These are phyloP conservation scores for Vireo griseus DNA, from an alignment of 2,797 vertebrate genomes.

Conservation along the genomic window DNA sequence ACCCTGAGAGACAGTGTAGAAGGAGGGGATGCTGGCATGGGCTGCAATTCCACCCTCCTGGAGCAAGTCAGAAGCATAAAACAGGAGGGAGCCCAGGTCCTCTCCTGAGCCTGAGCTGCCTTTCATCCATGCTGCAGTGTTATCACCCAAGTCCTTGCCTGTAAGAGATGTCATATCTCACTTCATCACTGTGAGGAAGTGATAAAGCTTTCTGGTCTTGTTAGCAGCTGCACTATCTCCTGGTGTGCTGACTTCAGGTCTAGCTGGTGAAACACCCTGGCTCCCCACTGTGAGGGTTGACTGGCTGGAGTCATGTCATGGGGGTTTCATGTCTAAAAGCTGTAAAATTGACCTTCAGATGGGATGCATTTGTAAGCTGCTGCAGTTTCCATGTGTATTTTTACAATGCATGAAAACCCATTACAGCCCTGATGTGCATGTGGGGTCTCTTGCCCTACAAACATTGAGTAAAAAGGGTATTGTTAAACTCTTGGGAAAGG, in stretches of 20 bases:
- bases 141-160: not conserved
- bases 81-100: not conserved
- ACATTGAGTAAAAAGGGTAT: not conserved
- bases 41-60: not conserved
- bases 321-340: not conserved
- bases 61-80: not conserved
- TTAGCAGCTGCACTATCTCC: not conserved
- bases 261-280: not conserved
- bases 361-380: not conserved
- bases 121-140: not conserved
- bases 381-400: not conserved
- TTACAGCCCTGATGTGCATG: not conserved
- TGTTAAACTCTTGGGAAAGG: not conserved
- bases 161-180: not conserved
- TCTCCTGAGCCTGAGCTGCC: not conserved
- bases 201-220: not conserved
- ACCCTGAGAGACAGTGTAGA: not conserved
- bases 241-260: not conserved
- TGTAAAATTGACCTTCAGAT: not conserved
- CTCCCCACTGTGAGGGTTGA: rapidly evolving
- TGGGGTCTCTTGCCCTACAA: not conserved
- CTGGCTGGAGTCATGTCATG: not conserved
- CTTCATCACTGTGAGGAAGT: not conserved
- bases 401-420: not conserved
- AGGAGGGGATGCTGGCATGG: not conserved